Evolutionary conservation across 2,113 vertebrate species (phyloP).

Genomic region (Pipra filicauda): DNA sequence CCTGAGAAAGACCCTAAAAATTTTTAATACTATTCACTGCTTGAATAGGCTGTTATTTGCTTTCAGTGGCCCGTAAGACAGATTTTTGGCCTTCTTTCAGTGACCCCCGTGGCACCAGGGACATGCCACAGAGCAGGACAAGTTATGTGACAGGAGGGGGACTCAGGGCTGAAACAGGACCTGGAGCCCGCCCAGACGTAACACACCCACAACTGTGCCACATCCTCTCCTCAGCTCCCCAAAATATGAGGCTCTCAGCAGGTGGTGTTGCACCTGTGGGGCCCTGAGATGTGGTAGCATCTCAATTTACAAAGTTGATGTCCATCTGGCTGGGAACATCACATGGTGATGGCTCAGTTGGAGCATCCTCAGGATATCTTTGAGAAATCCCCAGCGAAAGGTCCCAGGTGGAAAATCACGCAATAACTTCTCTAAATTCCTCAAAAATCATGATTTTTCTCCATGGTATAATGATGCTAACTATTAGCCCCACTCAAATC

Average conservation of each 20-base stretch:
- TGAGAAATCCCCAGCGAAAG: background rate
- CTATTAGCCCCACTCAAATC: background rate
- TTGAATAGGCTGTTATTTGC: background rate
- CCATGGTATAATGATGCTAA: background rate
- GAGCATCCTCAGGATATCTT: background rate
- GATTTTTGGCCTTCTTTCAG: background rate
- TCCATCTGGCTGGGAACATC: background rate
- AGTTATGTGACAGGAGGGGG: background rate
- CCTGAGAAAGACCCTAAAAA: background rate
- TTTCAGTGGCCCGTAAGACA: background rate
- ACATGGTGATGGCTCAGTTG: background rate
- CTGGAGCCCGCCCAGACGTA: background rate
- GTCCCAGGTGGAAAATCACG: background rate
- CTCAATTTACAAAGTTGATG: background rate
- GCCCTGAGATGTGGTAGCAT: background rate
- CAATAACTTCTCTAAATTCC: background rate
- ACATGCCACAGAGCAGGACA: background rate
- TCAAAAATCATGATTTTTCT: background rate
- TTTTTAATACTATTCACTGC: background rate
- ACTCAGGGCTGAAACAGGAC: background rate
- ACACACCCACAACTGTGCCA: accelerated
- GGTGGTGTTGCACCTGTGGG: background rate
- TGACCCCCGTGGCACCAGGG: background rate
- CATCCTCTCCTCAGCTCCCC: background rate
- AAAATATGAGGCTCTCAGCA: accelerated